phyloP scores from a whole-genome alignment of 1,140 invertebrate species.

The Gonioctena quinquepunctata region DNA sequence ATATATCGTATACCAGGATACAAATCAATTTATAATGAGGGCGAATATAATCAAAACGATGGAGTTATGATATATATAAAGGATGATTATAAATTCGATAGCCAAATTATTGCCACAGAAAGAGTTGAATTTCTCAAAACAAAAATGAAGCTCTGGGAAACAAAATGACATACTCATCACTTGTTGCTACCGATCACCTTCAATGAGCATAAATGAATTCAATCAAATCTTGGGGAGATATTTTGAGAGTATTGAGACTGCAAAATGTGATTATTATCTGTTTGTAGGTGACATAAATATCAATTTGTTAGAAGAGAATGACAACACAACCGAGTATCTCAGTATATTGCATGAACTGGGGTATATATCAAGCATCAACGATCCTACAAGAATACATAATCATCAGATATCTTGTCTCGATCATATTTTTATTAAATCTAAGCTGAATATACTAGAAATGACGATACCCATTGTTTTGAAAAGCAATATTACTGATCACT shows the following conservation, averaged over 20 bases:
- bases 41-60: conserved; percentile 24
- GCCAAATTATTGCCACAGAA: conserved; percentile 1
- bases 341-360: conserved; percentile 1
- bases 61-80: conserved; percentile 21
- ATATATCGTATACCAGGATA: conserved; percentile 5
- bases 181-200: conserved; percentile 6
- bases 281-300: conserved; percentile 19
- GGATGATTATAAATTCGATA: neutral
- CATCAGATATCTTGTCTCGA: conserved; percentile 1
- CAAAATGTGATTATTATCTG: neutral
- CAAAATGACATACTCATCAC: neutral
- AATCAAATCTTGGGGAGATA: neutral
- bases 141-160: neutral
- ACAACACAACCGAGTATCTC: neutral
- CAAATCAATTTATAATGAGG: conserved; percentile 11
- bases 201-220: conserved; percentile 2
- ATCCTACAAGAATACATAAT: conserved; percentile 1
- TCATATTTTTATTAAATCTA: conserved; percentile 9
- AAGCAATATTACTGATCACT: conserved; percentile 12
- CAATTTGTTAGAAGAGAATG: conserved; percentile 4
- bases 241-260: neutral
- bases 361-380: conserved; percentile 3
- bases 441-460: neutral
- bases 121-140: neutral
- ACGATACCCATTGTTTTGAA: conserved; percentile 5